Conservation (phyloP, 2,888 invertebrate genomes). For the Trachelus troglodyta region DNA sequence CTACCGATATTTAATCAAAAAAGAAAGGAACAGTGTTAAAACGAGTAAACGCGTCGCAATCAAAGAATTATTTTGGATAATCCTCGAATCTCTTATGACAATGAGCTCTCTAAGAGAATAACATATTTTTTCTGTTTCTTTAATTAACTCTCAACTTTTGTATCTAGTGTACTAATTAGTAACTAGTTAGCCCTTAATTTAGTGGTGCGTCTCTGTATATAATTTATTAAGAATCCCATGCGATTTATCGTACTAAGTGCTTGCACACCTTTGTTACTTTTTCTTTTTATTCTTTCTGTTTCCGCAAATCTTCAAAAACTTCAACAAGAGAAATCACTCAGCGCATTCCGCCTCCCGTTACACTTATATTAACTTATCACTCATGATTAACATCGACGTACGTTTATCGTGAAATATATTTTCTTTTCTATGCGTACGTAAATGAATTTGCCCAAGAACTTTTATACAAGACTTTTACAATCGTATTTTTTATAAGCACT, state of each 20-base stretch:
- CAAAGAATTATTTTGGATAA: neutral
- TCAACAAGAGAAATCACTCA: neutral
- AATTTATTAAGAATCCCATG: slow-evolving; percentile 23
- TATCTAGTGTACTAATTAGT: slow-evolving; percentile 24
- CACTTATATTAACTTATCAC: neutral
- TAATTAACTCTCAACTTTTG: slow-evolving; percentile 3
- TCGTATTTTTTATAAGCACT: neutral
- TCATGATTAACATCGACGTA: neutral
- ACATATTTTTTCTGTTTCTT: neutral
- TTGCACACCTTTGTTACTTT: neutral
- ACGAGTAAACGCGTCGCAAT: neutral
- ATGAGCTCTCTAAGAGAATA: neutral
- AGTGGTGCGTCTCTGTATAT: slow-evolving; percentile 33
- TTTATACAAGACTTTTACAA: neutral
- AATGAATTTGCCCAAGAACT: neutral
- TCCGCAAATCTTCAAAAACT: neutral
- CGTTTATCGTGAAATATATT: neutral
- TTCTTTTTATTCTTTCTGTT: neutral
- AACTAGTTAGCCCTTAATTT: slow-evolving; percentile 19
- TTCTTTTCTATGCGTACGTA: neutral
- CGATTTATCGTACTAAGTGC: neutral
- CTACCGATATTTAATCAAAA: neutral
- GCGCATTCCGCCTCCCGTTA: neutral
- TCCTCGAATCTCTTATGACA: neutral
- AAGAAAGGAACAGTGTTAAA: neutral